Evolutionary conservation across 2,888 invertebrate genomes (phyloP).

Genomic region (Agonopterix heracliana): DNA sequence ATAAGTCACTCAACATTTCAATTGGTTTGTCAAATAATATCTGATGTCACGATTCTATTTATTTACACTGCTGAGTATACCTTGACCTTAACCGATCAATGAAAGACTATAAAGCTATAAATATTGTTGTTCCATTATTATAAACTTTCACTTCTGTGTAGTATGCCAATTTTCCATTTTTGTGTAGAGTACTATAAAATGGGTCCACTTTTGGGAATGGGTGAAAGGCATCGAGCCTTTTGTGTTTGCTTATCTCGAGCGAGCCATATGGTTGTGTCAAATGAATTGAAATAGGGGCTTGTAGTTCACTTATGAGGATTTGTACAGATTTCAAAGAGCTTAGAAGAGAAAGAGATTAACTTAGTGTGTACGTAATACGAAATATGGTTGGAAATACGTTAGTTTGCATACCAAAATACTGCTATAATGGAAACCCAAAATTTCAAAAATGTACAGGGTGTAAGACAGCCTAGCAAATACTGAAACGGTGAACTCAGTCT

Average conservation of each 20-base stretch:
- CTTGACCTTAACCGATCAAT: constrained; percentile 5
- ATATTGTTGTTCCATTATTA: constrained; percentile 1
- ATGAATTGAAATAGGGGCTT: neutral
- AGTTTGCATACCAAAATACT: too few relatives aligned
- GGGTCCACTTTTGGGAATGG: constrained; percentile 4
- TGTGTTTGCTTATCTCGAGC: neutral
- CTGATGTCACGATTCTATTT: neutral
- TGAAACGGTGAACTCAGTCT: too few relatives aligned
- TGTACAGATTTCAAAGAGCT: too few relatives aligned
- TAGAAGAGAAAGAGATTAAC: too few relatives aligned
- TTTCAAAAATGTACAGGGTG: too few relatives aligned
- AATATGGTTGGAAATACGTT: too few relatives aligned
- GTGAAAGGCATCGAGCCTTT: constrained; percentile 6
- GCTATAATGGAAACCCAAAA: too few relatives aligned
- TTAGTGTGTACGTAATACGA: too few relatives aligned
- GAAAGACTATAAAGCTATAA: neutral
- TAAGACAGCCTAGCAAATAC: too few relatives aligned
- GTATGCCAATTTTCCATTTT: constrained; percentile 15
- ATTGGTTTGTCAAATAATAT: neutral
- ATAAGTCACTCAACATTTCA: neutral
- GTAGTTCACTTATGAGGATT: too few relatives aligned
- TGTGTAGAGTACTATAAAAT: constrained; percentile 12
- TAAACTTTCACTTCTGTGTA: constrained; percentile 3
- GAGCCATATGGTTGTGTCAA: neutral
- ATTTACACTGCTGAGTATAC: neutral